Evolutionary conservation across 2,797 vertebrate genomes (phyloP).

Genomic region (Mus spretus): DNA sequence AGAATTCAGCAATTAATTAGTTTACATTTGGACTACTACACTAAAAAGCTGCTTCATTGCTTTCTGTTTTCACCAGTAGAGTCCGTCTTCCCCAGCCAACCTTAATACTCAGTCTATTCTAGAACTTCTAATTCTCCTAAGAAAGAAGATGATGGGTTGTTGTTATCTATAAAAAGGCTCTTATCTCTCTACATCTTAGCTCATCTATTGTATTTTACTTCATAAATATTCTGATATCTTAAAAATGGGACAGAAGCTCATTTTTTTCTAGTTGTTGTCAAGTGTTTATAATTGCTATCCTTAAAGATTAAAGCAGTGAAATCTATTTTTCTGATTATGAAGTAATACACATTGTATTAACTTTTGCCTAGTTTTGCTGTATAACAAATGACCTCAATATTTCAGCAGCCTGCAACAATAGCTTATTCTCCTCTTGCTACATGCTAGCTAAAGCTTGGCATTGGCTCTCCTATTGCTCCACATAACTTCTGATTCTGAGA

Average conservation of each 20-base stretch:
- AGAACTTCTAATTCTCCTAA: slow-evolving; percentile 26
- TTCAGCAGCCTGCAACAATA: slow-evolving; percentile 61
- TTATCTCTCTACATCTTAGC: slow-evolving; percentile 65
- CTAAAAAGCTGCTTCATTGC: slow-evolving; percentile 27
- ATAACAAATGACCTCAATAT: slow-evolving; percentile 69
- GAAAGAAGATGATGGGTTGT: slow-evolving; percentile 46
- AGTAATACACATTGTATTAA: slow-evolving; percentile 40
- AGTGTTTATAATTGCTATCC: slow-evolving; percentile 51
- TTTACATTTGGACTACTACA: slow-evolving; percentile 37
- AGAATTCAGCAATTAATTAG: slow-evolving; percentile 34
- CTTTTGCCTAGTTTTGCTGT: slow-evolving; percentile 55
- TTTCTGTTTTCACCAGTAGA: slow-evolving; percentile 42
- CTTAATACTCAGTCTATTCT: not conserved
- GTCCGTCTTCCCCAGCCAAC: not conserved
- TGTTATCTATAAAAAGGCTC: slow-evolving; percentile 27
- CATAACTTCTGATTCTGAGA: slow-evolving; percentile 71
- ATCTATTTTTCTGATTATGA: slow-evolving; percentile 58
- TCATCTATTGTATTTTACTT: slow-evolving; percentile 54
- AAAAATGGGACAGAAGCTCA: slow-evolving; percentile 54
- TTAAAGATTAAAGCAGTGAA: slow-evolving; percentile 58
- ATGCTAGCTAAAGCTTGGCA: slow-evolving; percentile 58
- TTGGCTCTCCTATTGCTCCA: slow-evolving; percentile 42
- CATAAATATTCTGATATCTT: slow-evolving; percentile 57
- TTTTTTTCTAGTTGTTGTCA: slow-evolving; percentile 34
- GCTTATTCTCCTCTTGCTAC: slow-evolving; percentile 56